These are phyloP conservation scores for Rotaria macrura DNA, from an alignment of 2,888 invertebrate genomes.

Conservation along the genomic window DNA sequence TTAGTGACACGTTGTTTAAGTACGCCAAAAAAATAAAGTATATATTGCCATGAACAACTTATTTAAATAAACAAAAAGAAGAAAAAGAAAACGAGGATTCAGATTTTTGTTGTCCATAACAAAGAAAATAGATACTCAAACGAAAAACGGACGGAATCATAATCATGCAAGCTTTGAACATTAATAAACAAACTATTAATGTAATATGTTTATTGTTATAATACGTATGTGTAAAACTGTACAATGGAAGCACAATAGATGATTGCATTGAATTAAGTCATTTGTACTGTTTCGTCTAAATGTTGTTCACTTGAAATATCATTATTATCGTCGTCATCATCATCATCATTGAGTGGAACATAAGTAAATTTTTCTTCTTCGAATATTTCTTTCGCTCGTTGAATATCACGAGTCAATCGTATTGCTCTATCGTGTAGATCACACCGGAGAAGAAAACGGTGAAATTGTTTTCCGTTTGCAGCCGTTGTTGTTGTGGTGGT, in stretches of 20 bases:
- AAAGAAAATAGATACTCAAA: neutral
- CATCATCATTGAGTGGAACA: neutral
- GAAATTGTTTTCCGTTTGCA: neutral
- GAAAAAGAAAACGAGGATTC: neutral
- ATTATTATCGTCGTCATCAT: neutral
- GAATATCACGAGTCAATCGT: neutral
- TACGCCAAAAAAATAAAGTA: neutral
- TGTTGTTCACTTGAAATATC: neutral
- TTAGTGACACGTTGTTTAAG: neutral
- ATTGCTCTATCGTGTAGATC: neutral
- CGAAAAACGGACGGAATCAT: neutral
- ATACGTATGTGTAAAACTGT: neutral
- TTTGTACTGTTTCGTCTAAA: neutral
- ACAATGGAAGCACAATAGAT: neutral
- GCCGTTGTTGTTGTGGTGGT: neutral
- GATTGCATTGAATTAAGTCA: neutral
- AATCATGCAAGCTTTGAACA: neutral
- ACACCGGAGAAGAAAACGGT: neutral
- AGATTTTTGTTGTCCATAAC: neutral
- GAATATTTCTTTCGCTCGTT: neutral
- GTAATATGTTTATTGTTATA: neutral
- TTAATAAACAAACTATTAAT: neutral
- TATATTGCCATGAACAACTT: neutral
- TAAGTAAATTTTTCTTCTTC: slow-evolving; percentile 15
- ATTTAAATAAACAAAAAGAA: neutral